Conservation (phyloP, 2,797 vertebrate species). For the Megaceryle alcyon region DNA sequence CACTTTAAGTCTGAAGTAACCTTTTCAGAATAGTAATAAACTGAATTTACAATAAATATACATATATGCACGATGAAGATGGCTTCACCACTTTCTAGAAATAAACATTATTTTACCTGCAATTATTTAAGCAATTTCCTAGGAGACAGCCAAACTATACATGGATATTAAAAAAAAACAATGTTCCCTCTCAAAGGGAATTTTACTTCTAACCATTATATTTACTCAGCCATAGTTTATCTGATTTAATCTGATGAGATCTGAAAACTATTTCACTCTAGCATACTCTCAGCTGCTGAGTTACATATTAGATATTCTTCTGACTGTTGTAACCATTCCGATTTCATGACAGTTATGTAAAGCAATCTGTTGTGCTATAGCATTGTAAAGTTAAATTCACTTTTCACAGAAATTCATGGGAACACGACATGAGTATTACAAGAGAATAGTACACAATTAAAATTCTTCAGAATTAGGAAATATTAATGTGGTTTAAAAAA, state of each 20-base stretch:
- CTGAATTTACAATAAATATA: not conserved
- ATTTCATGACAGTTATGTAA: not conserved
- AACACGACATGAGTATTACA: not conserved
- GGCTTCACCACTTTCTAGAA: constrained; percentile 8
- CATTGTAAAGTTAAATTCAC: not conserved
- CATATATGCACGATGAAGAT: not conserved
- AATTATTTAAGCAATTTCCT: constrained; percentile 46
- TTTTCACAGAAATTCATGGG: not conserved
- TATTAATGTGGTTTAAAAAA: not conserved
- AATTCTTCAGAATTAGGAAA: not conserved
- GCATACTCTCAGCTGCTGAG: not conserved
- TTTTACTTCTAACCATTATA: not conserved
- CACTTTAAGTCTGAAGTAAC: not conserved
- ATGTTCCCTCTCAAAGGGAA: not conserved
- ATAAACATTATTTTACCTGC: not conserved
- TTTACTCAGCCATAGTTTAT: not conserved
- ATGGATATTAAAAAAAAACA: not conserved
- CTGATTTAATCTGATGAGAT: not conserved
- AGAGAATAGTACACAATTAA: not conserved
- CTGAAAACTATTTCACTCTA: not conserved
- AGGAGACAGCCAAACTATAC: not conserved
- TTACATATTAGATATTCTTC: not conserved
- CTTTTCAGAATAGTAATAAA: not conserved
- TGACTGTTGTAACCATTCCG: not conserved
- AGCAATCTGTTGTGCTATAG: not conserved